Percentiles rank a stretch among this genome's conserved stretches.
phyloP scores from a whole-genome alignment of 1,140 invertebrate species.

The Doryteuthis pealeii region DNA sequence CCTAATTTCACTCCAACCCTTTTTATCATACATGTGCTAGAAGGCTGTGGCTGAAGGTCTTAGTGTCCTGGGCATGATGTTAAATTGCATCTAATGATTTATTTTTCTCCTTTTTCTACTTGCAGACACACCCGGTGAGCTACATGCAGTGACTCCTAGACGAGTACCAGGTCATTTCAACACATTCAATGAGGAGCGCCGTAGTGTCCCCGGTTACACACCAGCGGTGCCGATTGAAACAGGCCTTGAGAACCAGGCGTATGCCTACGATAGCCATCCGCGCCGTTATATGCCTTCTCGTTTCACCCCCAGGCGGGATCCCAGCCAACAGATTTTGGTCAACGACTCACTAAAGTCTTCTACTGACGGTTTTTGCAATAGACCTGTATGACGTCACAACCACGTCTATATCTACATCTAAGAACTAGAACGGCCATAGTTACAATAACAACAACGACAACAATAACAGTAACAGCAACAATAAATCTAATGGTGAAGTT shows the following conservation, averaged over 20 bases:
- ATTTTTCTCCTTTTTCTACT: background rate
- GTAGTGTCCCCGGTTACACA: background rate
- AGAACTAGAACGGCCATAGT: too few species aligned
- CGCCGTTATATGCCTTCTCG: background rate
- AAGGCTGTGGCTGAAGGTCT: too few species aligned
- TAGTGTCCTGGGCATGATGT: too few species aligned
- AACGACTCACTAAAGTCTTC: background rate
- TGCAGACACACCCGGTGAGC: background rate
- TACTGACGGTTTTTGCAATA: background rate
- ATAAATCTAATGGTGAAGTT: too few species aligned
- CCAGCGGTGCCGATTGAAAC: background rate
- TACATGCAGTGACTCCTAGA: background rate
- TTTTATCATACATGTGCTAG: too few species aligned
- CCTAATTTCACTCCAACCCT: too few species aligned
- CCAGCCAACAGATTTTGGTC: background rate
- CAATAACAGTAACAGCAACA: too few species aligned
- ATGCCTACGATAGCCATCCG: slow-evolving; percentile 1
- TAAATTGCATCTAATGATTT: too few species aligned
- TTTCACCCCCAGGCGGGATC: background rate
- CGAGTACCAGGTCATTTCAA: background rate
- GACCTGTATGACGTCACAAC: background rate
- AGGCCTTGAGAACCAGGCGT: slow-evolving; percentile 2
- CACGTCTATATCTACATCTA: too few species aligned
- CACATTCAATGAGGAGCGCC: background rate
- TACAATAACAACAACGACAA: too few species aligned